phyloP scores from a whole-genome alignment of 2,113 vertebrate species.

The Aspidoscelis tigris region DNA sequence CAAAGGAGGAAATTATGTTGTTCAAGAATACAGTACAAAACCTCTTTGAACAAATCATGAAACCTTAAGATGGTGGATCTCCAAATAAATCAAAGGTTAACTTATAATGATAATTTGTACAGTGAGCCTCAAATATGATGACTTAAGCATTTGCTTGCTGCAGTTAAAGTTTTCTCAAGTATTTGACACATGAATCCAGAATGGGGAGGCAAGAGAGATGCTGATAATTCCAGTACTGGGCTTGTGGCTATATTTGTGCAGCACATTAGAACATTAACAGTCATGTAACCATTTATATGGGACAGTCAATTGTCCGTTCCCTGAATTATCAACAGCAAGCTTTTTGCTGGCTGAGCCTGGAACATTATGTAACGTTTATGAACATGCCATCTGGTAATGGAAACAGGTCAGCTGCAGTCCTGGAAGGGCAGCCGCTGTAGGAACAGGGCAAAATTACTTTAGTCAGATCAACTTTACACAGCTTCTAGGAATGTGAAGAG shows the following conservation, averaged over 20 bases:
- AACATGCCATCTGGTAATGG: not conserved
- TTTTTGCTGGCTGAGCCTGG: not conserved
- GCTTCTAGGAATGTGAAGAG: not conserved
- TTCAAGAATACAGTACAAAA: not conserved
- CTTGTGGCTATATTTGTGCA: not conserved
- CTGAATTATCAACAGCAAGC: not conserved
- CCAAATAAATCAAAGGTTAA: not conserved
- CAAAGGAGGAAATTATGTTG: not conserved
- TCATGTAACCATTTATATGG: not conserved
- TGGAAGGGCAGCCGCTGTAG: not conserved
- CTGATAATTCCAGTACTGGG: not conserved
- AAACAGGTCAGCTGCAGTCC: not conserved
- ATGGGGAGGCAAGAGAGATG: not conserved
- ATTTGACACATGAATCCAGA: not conserved
- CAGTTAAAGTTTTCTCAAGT: not conserved
- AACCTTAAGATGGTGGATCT: not conserved
- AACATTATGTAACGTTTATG: not conserved
- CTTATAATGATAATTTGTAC: not conserved
- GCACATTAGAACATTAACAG: not conserved
- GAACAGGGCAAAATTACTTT: not conserved
- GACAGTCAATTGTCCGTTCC: not conserved
- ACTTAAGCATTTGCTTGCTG: not conserved
- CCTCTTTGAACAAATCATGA: not conserved
- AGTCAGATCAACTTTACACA: not conserved
- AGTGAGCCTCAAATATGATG: constrained; percentile 6